Evolutionary conservation across 1,140 invertebrate species (phyloP).

Genomic region (Pseudomyrmex concolor): DNA sequence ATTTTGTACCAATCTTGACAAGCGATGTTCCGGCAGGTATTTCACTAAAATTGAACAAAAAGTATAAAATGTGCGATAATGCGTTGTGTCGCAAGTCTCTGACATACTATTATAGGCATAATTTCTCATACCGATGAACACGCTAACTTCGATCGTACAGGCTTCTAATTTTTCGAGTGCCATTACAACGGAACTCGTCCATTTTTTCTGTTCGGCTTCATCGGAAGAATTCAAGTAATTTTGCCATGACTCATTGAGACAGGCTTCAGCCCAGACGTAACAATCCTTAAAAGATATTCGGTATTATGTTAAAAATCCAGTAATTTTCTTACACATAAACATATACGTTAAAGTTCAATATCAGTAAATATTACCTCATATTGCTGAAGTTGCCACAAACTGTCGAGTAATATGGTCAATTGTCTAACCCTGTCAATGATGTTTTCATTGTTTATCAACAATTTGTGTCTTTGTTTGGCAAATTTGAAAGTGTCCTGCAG

Average conservation of each 20-base stretch:
- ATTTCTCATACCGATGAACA: slow-evolving; percentile 81
- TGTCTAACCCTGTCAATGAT: slow-evolving; percentile 86
- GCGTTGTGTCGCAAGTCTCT: neutral
- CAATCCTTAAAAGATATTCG: slow-evolving; percentile 86
- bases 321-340: neutral
- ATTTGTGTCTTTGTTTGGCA: slow-evolving; percentile 78
- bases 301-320: slow-evolving; percentile 21
- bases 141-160: slow-evolving; percentile 87
- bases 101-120: slow-evolving; percentile 1
- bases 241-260: slow-evolving; percentile 88
- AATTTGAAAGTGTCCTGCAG: slow-evolving; percentile 88
- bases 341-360: neutral
- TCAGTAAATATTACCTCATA: slow-evolving; percentile 78
- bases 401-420: slow-evolving; percentile 89
- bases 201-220: slow-evolving; percentile 86
- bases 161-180: slow-evolving; percentile 89
- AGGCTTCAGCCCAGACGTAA: slow-evolving; percentile 91
- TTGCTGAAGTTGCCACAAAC: slow-evolving; percentile 87
- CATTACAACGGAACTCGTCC: slow-evolving; percentile 88
- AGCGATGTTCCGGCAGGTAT: slow-evolving; percentile 85
- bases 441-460: slow-evolving; percentile 74
- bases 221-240: slow-evolving; percentile 86
- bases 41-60: slow-evolving; percentile 80
- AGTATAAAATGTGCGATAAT: neutral
- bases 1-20: slow-evolving; percentile 90